Evolutionary conservation across 2,888 invertebrate genomes (phyloP), one percentile per base, ranked within the genome.

Genomic region (Ophion ventricosus): DNA sequence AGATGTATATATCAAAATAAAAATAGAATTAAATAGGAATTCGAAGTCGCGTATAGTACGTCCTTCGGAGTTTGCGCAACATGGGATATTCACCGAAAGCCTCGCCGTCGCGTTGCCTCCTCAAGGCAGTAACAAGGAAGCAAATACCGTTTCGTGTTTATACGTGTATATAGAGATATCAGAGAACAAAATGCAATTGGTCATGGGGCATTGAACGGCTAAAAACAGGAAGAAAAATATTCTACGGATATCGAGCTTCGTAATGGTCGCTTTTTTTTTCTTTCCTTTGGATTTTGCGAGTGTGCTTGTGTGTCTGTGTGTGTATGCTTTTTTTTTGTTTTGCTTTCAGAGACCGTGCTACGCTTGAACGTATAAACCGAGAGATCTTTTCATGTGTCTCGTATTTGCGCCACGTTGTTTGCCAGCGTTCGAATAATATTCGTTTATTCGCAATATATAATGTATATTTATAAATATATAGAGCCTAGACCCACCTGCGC

Each of bases 331-430:
- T 56, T 54, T 57, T 25, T n/a, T 29, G 40, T 54, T 66, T 67
- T 70, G 7, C 5, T 87, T 90, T 91, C 92, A 92, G 93, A 93
- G 93, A 93, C 92, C 77, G 76, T 92, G 93, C 90, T 92, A 93
- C 93, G 88, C 92, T 93, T 93, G 93, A 92, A 92, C 88, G 89
- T 87, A 67, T 89, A n/a, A n/a, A 76, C 90, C 88, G 89, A 90
- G 87, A 87, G 70, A 80, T 88, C 85, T 89, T 59, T 63, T 17
- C 17, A 87, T 20, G 23, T 75, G 70, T 86, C 82, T 87, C 72
- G 88, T 7, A 89, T 92, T 76, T 92, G 93, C 88, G 90, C 93
- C 93, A 93, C 90, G 90, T 91, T 93, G 90, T 90, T 91, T 90
- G 82, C 88, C 93, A 92, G 90, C 90, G 88, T 90, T 90, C 87